Conservation (phyloP, 2,797 vertebrate genomes). For the Pipistrellus pipistrellus region DNA sequence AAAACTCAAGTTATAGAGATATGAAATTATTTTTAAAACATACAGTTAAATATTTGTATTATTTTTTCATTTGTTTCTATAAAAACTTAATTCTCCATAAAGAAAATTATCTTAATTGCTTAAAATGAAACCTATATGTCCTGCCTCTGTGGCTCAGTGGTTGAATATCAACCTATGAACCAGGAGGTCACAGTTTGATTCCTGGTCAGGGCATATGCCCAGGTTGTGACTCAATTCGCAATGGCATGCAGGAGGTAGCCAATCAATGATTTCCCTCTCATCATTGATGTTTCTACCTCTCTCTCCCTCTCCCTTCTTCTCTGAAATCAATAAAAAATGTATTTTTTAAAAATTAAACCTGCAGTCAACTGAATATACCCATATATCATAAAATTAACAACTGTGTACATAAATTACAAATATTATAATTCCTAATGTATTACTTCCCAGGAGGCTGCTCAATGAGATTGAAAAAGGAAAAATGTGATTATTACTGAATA, state of each 20-base stretch:
- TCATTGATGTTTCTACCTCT: too few relatives aligned
- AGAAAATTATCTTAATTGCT: constrained; percentile 37
- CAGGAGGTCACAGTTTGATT: too few relatives aligned
- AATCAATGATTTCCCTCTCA: too few relatives aligned
- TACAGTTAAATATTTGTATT: neutral
- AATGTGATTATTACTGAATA: constrained; percentile 50
- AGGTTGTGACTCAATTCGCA: too few relatives aligned
- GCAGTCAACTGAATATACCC: neutral
- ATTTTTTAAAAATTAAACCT: constrained; percentile 9
- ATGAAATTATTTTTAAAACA: neutral
- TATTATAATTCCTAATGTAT: constrained; percentile 8
- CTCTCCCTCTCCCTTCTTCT: too few relatives aligned
- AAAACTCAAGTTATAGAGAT: constrained; percentile 3
- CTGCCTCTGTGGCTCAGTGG: too few relatives aligned
- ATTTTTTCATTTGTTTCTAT: neutral
- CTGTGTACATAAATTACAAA: constrained; percentile 27
- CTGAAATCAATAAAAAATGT: too few relatives aligned
- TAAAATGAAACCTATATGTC: constrained; percentile 26
- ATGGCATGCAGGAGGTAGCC: too few relatives aligned
- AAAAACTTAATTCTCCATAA: neutral
- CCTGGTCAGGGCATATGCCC: too few relatives aligned
- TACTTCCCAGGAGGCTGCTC: neutral
- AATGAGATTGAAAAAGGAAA: constrained; percentile 15
- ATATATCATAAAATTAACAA: constrained; percentile 38
- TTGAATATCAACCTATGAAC: too few relatives aligned